Conservation (phyloP, 2,888 invertebrate species). For the Atethmia centrago region DNA sequence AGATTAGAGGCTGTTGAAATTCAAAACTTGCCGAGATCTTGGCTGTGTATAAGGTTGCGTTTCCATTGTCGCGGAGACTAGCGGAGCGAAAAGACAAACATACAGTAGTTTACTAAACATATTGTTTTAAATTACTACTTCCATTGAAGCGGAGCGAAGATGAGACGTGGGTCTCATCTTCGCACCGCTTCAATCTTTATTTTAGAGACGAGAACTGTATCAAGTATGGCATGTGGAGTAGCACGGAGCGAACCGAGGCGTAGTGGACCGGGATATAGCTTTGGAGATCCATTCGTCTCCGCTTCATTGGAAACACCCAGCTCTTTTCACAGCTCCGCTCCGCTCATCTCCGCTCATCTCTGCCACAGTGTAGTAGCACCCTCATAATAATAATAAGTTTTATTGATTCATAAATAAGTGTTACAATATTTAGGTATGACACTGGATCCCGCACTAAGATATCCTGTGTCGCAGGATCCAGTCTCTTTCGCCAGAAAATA, state of each 20-base stretch:
- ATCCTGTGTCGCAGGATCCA: too few relatives aligned
- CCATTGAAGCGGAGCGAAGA: too few relatives aligned
- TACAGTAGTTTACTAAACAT: background rate
- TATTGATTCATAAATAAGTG: too few relatives aligned
- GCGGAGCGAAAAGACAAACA: background rate
- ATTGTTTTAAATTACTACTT: too few relatives aligned
- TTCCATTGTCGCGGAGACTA: background rate
- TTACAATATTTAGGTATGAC: too few relatives aligned
- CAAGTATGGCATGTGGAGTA: background rate
- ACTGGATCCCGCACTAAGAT: too few relatives aligned
- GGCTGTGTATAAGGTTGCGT: background rate
- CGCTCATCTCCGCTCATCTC: background rate
- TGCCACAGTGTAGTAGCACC: too few relatives aligned
- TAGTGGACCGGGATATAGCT: background rate
- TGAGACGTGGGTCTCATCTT: background rate
- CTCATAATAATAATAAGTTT: too few relatives aligned
- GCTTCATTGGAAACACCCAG: background rate
- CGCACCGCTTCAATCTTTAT: background rate
- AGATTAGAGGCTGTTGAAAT: slow-evolving; percentile 34
- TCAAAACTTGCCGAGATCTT: slow-evolving; percentile 35
- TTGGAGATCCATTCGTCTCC: background rate
- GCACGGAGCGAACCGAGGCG: too few relatives aligned
- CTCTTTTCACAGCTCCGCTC: background rate
- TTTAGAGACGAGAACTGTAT: background rate
- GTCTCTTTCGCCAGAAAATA: too few relatives aligned